Conservation (phyloP, 1,140 invertebrate genomes). For the Drosophila elegans region DNA sequence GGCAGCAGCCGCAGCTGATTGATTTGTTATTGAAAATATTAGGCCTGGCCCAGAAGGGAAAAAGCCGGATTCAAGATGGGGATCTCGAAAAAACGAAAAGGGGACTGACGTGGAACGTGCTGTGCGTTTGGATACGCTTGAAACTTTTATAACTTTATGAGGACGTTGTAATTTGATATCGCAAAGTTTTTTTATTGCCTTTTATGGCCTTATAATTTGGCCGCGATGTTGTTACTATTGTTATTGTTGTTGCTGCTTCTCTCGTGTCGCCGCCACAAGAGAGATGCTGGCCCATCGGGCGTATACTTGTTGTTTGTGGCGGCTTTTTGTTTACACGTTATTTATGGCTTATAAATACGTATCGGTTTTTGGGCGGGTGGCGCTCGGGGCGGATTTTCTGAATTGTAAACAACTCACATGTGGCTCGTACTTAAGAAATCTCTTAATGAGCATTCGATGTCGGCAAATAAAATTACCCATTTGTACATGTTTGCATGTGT, state of each 20-base stretch:
- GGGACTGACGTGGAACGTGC: slow-evolving; percentile 49
- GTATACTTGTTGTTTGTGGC: slow-evolving; percentile 64
- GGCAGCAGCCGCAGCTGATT: slow-evolving; percentile 70
- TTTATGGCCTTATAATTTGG: slow-evolving; percentile 83
- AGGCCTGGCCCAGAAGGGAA: slow-evolving; percentile 53
- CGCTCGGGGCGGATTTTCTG: slow-evolving; percentile 27
- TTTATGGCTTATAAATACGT: slow-evolving; percentile 80
- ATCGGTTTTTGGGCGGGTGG: slow-evolving; percentile 38
- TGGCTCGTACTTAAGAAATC: slow-evolving; percentile 58
- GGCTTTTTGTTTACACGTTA: slow-evolving; percentile 79
- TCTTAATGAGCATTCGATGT: slow-evolving; percentile 75
- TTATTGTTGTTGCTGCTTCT: slow-evolving; percentile 27
- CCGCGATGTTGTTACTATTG: slow-evolving; percentile 69
- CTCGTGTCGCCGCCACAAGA: slow-evolving; percentile 43
- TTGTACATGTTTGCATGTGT: background rate
- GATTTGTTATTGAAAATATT: slow-evolving; percentile 83
- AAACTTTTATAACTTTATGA: slow-evolving; percentile 83
- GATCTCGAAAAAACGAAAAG: slow-evolving; percentile 2
- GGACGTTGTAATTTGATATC: slow-evolving; percentile 81
- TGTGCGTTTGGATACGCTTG: slow-evolving; percentile 73
- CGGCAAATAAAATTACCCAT: slow-evolving; percentile 59
- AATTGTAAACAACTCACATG: slow-evolving; percentile 77
- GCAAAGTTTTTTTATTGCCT: slow-evolving; percentile 81
- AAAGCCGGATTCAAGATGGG: slow-evolving; percentile 8
- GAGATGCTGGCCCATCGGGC: slow-evolving; percentile 52